Conservation (phyloP, 2,888 invertebrate genomes). For the Horisme vitalbata region DNA sequence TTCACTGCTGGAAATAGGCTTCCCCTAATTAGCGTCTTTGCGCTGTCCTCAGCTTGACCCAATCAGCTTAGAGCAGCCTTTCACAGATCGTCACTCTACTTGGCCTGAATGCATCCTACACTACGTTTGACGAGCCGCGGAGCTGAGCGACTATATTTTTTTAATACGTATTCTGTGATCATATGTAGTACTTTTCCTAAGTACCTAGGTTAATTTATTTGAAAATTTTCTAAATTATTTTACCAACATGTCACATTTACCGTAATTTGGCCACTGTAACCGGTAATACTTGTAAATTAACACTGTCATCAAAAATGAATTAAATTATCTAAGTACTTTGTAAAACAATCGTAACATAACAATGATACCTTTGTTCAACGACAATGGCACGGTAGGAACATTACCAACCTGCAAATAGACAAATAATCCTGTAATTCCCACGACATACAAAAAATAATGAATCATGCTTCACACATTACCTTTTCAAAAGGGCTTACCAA, state of each 20-base stretch:
- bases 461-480: constrained; percentile 26
- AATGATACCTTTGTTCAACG: constrained; percentile 41
- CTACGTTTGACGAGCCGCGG: no score
- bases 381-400: constrained; percentile 36
- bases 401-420: constrained; percentile 5
- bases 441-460: constrained; percentile 24
- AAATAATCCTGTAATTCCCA: constrained; percentile 30
- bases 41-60: no score
- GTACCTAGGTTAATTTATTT: background rate
- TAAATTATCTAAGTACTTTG: constrained; percentile 23
- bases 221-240: no score
- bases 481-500: constrained; percentile 11
- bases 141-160: no score
- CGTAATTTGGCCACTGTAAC: background rate
- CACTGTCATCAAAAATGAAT: constrained; percentile 34
- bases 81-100: no score
- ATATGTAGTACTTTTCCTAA: no score
- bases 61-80: no score
- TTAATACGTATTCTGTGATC: no score
- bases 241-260: background rate
- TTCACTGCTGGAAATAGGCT: no score
- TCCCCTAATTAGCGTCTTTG: no score
- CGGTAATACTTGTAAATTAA: constrained; percentile 4
- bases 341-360: constrained; percentile 37
- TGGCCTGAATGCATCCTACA: no score